Base-by-base conservation (phyloP, 2,113 vertebrate genomes). In the Cheirogaleus medius region DNA sequence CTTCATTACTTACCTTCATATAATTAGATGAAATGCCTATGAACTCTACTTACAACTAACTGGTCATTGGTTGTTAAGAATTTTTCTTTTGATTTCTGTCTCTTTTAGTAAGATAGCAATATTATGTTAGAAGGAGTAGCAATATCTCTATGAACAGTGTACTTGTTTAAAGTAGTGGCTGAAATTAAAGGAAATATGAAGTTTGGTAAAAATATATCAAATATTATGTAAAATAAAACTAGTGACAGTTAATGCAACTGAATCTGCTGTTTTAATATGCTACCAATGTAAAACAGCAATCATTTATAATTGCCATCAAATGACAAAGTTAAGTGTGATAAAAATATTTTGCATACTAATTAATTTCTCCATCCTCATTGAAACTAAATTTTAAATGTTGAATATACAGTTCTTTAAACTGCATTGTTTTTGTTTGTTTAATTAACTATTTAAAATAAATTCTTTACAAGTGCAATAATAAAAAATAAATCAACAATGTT, bases 241-340 rank as follows among this genome's bases (percentile, higher is more conserved):
- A 87, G 8, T 87, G 74, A 73, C 18, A 21, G 18, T 64, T 87
- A 58, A 73, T 73, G 20, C 74, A 71, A 89, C 42, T 10, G 12
- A 94, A 94, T 96, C 37, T 39, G 0, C 49, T 85, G 1, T 91
- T 96, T 97, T 78, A 56, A 93, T 86, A 96, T 91, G 71, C 90
- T 71, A 63, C 32, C n/a, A 77, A 0, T 83, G 73, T 87, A 89
- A 69, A 63, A 42, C 5, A 69, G 42, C 52, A 92, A 54, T 96
- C 21, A 89, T 82, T 98, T 96, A 91, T 90, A 93, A 96, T 93
- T 91, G 78, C 54, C 39, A 91, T 82, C 32, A 92, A 94, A 83
- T 92, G 47, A 58, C 76, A 56, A 90, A 73, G 54, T 68, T 87
- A 95, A 97, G 60, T 74, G 37, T 95, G 58, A 54, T 83, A 66